Base-by-base conservation (phyloP, 2,797 vertebrate species). In the Chrosomus eos region DNA sequence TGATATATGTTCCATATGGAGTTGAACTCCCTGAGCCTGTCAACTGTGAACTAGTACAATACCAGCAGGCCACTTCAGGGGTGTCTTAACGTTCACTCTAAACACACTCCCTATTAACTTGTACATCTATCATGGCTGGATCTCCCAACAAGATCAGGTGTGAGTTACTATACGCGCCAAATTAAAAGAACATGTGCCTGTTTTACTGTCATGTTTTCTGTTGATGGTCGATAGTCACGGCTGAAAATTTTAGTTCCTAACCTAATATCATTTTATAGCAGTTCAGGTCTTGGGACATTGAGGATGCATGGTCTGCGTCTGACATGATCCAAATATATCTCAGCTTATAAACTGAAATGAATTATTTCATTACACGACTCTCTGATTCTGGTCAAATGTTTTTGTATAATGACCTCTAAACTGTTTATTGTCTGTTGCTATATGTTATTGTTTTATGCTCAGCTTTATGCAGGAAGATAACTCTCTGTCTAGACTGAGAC, bases 1-100 rank as follows among this genome's bases (percentile, higher is more conserved):
- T 84, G 86, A 87, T 87, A 81, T 81, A 79, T 33, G 53, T 81
- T 81, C 82, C 86, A 84, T 84, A 80, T 87, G 86, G 86, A 84
- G 75, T 51, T 73, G 28, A 87, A 83, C 70, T 68, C 70, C 60
- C 51, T 16, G 58, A 80, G 82, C 31, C 71, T 84, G 86, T 76
- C 62, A 84, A 81, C 26, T 82, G 51, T 70, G 62, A 77, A 82
- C 71, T 64, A 86, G 72, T 64, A 62, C 71, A 75, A 81, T 26
- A 68, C 51, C 79, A 86, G 48, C 60, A 38, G 64, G 72, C 73
- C 80, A 68, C 62, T 62, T 82, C 51, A 75, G 51, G 19, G 73
- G 80, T 82, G 72, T 68, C 80, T 77, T 70, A 86, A 81, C 38
- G 18, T 48, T 83, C 86, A 68, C 64, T 68, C 48, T 71, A 48